These are phyloP conservation scores for Odocoileus virginianus DNA, from an alignment of 2,113 vertebrate species.

Conservation along the genomic window DNA sequence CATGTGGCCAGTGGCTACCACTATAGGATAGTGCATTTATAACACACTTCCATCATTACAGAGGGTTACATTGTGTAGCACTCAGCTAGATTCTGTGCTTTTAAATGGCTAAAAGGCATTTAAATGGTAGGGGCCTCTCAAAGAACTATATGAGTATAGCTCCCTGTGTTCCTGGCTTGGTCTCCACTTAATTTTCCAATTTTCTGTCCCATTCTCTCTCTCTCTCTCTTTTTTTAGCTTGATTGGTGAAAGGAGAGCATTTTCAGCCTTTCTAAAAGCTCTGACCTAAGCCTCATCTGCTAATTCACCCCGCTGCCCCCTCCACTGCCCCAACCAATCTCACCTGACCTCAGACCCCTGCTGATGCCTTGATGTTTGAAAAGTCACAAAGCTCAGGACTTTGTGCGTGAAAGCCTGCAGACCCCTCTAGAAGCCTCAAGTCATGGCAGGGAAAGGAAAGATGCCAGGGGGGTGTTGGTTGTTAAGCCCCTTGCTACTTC, in stretches of 20 bases:
- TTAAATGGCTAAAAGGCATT: not conserved
- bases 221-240: not conserved
- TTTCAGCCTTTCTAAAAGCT: slow-evolving; percentile 1
- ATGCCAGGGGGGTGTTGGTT: not conserved
- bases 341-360: not conserved
- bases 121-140: not conserved
- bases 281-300: not conserved
- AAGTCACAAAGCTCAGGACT: not conserved
- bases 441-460: not conserved
- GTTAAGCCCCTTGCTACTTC: not conserved
- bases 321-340: too few relatives aligned
- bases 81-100: not conserved
- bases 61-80: not conserved
- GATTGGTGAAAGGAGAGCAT: not conserved
- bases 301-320: not conserved
- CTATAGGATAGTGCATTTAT: not conserved
- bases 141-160: not conserved
- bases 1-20: not conserved
- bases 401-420: not conserved
- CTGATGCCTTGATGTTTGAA: not conserved
- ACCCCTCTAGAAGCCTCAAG: not conserved
- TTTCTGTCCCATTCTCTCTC: not conserved
- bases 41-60: not conserved
- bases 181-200: slow-evolving; percentile 17
- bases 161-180: not conserved